These are phyloP conservation scores for Peromyscus attwateri DNA, from an alignment of 2,797 vertebrate species.

Conservation along the genomic window DNA sequence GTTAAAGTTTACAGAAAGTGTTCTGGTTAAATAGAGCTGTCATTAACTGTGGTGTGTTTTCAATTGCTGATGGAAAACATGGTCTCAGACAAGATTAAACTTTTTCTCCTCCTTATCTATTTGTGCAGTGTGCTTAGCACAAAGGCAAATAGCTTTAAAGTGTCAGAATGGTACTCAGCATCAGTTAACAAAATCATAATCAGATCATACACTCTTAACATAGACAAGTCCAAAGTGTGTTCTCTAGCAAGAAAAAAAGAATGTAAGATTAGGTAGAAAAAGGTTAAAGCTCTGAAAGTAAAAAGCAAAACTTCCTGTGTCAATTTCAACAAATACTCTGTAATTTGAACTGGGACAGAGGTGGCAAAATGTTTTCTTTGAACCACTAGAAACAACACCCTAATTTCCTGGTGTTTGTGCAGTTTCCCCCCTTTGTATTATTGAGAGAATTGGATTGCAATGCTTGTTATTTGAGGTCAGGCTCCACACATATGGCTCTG, in stretches of 20 bases:
- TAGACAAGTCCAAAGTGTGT: neutral
- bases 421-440: neutral
- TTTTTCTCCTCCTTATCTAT: neutral
- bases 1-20: slow-evolving; percentile 36
- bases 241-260: slow-evolving; percentile 43
- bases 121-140: neutral
- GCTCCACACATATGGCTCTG: neutral
- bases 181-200: neutral
- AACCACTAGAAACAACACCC: slow-evolving; percentile 31
- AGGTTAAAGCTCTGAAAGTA: neutral
- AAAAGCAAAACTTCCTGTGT: slow-evolving; percentile 12
- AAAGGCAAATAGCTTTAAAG: neutral
- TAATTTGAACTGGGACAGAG: slow-evolving; percentile 34
- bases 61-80: slow-evolving; percentile 13
- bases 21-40: slow-evolving; percentile 11
- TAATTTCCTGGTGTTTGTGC: slow-evolving; percentile 1
- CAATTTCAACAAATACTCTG: neutral
- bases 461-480: slow-evolving; percentile 8
- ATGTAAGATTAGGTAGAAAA: neutral
- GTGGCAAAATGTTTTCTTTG: slow-evolving; percentile 4
- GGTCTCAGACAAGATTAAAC: slow-evolving; percentile 29
- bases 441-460: neutral
- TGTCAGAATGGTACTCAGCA: neutral
- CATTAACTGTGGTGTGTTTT: slow-evolving; percentile 12
- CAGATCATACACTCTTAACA: neutral